These are phyloP conservation scores for Chrysomela aeneicollis DNA, from an alignment of 2,888 invertebrate species.

Conservation along the genomic window DNA sequence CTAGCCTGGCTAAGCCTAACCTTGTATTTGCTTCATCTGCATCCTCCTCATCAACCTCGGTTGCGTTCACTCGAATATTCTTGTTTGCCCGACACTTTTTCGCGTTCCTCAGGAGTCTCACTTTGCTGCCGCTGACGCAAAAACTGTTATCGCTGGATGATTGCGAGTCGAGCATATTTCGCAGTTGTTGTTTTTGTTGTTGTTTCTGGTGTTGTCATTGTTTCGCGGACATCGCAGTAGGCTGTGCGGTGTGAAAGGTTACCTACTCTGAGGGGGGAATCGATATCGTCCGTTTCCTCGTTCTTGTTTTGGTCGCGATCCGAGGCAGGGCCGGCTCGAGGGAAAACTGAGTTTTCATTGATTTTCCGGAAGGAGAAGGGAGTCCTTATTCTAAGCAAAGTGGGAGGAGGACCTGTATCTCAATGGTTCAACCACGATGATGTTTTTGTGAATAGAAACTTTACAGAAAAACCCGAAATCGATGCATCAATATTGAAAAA, in stretches of 20 bases:
- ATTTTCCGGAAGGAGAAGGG: constrained; percentile 7
- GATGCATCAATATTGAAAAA: too few relatives aligned
- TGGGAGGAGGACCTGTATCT: too few relatives aligned
- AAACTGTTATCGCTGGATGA: constrained; percentile 50
- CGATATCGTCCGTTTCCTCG: constrained; percentile 40
- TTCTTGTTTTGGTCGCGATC: constrained; percentile 35
- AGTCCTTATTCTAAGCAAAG: too few relatives aligned
- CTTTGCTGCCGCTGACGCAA: constrained; percentile 43
- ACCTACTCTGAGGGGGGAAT: constrained; percentile 33
- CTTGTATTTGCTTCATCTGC: constrained; percentile 2
- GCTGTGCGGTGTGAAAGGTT: constrained; percentile 29
- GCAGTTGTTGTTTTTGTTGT: constrained; percentile 19
- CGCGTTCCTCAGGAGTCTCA: constrained; percentile 33
- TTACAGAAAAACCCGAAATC: too few relatives aligned
- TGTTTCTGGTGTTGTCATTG: constrained; percentile 33
- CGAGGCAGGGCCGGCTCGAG: constrained; percentile 30
- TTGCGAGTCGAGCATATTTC: constrained; percentile 45
- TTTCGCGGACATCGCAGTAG: constrained; percentile 25
- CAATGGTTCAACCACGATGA: too few relatives aligned
- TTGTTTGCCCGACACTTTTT: constrained; percentile 33
- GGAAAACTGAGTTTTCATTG: constrained; percentile 18
- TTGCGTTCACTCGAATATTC: constrained; percentile 34
- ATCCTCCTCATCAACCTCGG: constrained; percentile 22
- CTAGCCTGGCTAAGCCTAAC: too few relatives aligned
- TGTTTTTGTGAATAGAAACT: too few relatives aligned